A percentile compares a stretch with the other conserved stretches of the same genome.
Conservation (phyloP, 2,113 vertebrate genomes). For the Hirundichthys speculiger region DNA sequence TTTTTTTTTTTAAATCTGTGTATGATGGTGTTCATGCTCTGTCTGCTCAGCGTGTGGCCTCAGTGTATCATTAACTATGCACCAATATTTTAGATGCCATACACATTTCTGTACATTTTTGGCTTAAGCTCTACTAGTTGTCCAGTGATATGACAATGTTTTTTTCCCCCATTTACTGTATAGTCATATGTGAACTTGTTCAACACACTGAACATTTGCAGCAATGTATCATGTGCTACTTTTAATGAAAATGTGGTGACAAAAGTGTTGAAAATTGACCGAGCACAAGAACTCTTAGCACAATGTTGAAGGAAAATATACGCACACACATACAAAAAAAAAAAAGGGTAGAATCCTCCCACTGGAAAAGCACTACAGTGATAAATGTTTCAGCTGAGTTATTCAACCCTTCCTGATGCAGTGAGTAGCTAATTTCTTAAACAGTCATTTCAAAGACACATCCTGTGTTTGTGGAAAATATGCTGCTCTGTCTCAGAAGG, state of each 20-base stretch:
- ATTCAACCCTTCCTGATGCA: too few species aligned
- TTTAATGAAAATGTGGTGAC: slow-evolving; percentile 36
- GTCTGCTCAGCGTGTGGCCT: not conserved
- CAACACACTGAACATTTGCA: slow-evolving; percentile 28
- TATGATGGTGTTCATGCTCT: not conserved
- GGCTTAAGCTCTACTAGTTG: slow-evolving; percentile 7
- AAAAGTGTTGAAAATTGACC: slow-evolving; percentile 40
- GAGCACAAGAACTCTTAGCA: not conserved
- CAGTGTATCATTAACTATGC: not conserved
- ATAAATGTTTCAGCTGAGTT: too few species aligned
- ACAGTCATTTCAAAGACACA: too few species aligned
- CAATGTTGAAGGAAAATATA: too few species aligned
- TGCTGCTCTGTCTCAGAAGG: too few species aligned
- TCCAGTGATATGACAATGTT: not conserved
- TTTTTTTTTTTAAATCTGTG: too few species aligned
- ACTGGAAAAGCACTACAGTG: too few species aligned
- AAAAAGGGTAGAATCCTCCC: too few species aligned
- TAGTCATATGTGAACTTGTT: slow-evolving; percentile 20
- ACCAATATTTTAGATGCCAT: not conserved
- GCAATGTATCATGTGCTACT: slow-evolving; percentile 13
- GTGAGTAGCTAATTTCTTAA: too few species aligned
- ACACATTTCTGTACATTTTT: slow-evolving; percentile 1
- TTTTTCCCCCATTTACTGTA: slow-evolving; percentile 28
- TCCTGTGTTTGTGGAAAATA: too few species aligned
- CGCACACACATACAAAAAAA: too few species aligned